Percentiles rank a stretch among this genome's conserved stretches.
These are phyloP conservation scores for Ornithoptera alexandrae DNA, from an alignment of 2,888 invertebrate species.

Conservation along the genomic window DNA sequence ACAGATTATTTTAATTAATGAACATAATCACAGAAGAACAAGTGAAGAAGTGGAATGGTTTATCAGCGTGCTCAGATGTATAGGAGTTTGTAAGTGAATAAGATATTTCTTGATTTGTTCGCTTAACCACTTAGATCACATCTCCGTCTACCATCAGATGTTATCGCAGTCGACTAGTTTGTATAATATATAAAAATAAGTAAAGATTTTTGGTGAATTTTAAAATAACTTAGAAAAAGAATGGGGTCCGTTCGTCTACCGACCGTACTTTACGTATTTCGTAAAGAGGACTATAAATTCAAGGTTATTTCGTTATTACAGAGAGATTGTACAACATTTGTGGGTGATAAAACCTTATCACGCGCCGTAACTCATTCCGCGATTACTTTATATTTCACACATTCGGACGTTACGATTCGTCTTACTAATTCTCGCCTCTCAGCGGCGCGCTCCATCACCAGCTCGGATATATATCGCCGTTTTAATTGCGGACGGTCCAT, in stretches of 20 bases:
- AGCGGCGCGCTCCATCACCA: conserved; percentile 7
- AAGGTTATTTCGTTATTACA: conserved; percentile 73
- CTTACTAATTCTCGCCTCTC: conserved; percentile 27
- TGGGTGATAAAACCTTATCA: conserved; percentile 71
- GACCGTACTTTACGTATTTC: conserved; percentile 60
- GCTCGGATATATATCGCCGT: conserved; percentile 9
- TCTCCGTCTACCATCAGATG: no score
- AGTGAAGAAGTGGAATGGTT: no score
- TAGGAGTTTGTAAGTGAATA: no score
- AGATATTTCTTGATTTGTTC: no score
- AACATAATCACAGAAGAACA: no score
- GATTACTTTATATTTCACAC: conserved; percentile 61
- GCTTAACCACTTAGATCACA: no score
- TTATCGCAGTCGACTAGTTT: no score
- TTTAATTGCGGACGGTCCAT: conserved; percentile 13
- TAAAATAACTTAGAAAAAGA: no score
- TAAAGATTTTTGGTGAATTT: no score
- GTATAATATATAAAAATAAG: no score
- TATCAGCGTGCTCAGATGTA: no score
- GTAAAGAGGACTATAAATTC: conserved; percentile 72
- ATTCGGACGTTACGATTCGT: conserved; percentile 36
- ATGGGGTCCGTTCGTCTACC: conserved; percentile 34
- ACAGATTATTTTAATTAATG: no score
- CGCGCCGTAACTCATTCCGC: conserved; percentile 56
- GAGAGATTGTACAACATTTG: conserved; percentile 68